Evolutionary conservation across 2,888 invertebrate species (phyloP).

Genomic region (Trisateles emortualis): DNA sequence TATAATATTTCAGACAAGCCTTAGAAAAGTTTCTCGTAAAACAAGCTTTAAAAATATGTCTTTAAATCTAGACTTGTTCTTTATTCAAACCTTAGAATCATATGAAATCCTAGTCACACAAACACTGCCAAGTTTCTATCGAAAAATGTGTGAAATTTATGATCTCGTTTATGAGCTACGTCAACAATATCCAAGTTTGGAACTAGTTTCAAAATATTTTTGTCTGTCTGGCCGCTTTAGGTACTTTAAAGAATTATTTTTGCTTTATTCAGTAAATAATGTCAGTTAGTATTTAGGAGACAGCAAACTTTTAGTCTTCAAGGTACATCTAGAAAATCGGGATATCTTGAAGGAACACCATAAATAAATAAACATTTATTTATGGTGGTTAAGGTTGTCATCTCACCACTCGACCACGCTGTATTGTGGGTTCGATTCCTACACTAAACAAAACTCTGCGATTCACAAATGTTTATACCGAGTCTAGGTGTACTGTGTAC

Average conservation of each 20-base stretch:
- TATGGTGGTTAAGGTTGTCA: too few species aligned
- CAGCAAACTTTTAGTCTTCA: too few species aligned
- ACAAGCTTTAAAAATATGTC: neutral
- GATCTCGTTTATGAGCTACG: slow-evolving; percentile 22
- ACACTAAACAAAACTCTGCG: too few species aligned
- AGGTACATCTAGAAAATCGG: too few species aligned
- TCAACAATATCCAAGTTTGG: slow-evolving; percentile 33
- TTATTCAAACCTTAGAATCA: slow-evolving; percentile 19
- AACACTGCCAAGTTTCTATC: slow-evolving; percentile 33
- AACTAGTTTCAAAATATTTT: neutral
- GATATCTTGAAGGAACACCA: too few species aligned
- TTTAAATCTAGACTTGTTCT: slow-evolving; percentile 18
- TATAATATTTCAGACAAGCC: too few species aligned
- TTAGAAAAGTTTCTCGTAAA: neutral
- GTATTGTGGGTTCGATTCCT: too few species aligned
- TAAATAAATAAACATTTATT: too few species aligned
- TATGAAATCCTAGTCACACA: slow-evolving; percentile 18
- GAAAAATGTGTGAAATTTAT: slow-evolving; percentile 34
- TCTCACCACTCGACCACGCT: too few species aligned
- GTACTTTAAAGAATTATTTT: neutral
- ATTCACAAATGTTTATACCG: too few species aligned
- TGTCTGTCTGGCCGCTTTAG: neutral
- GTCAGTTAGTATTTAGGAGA: too few species aligned
- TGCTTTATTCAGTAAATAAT: neutral
- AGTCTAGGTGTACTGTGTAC: too few species aligned